A percentile compares a stretch with the other conserved stretches of the same genome.
phyloP scores from a whole-genome alignment of 2,888 invertebrate species.

The Leucophenga montana region DNA sequence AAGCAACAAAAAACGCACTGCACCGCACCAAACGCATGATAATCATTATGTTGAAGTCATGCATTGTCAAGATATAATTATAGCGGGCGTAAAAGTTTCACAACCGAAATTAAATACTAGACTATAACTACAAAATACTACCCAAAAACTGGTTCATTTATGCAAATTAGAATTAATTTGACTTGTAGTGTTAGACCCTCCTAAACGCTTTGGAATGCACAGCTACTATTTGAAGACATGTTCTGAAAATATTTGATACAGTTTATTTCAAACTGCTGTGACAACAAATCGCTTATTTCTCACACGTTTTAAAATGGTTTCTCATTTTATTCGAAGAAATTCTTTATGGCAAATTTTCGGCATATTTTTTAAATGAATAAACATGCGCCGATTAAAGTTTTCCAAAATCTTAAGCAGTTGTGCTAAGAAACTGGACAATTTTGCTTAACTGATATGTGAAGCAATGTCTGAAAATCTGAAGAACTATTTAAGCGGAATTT shows the following conservation, averaged over 20 bases:
- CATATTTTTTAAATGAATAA: conserved; percentile 24
- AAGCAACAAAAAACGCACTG: conserved; percentile 37
- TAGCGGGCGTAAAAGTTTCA: conserved; percentile 42
- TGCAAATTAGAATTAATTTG: conserved; percentile 39
- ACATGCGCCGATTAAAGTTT: conserved; percentile 4
- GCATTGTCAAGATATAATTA: conserved; percentile 36
- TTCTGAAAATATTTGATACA: conserved; percentile 6
- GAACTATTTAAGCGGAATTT: conserved; percentile 3
- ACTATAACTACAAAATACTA: no score
- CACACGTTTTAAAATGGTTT: background rate
- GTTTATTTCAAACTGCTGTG: background rate
- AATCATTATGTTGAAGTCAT: conserved; percentile 43
- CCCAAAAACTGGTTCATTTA: conserved; percentile 52
- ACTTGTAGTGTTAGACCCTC: conserved; percentile 18
- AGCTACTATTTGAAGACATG: background rate
- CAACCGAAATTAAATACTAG: conserved; percentile 35
- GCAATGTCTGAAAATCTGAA: background rate
- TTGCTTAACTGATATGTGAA: no score
- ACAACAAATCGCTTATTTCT: conserved; percentile 21
- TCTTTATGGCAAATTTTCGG: background rate
- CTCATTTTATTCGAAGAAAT: background rate
- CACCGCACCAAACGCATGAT: conserved; percentile 44
- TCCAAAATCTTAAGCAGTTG: no score
- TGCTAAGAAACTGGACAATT: no score
- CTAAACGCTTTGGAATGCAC: conserved; percentile 48